phyloP scores from a whole-genome alignment of 1,140 invertebrate species.

The Neoseiulus cucumeris region DNA sequence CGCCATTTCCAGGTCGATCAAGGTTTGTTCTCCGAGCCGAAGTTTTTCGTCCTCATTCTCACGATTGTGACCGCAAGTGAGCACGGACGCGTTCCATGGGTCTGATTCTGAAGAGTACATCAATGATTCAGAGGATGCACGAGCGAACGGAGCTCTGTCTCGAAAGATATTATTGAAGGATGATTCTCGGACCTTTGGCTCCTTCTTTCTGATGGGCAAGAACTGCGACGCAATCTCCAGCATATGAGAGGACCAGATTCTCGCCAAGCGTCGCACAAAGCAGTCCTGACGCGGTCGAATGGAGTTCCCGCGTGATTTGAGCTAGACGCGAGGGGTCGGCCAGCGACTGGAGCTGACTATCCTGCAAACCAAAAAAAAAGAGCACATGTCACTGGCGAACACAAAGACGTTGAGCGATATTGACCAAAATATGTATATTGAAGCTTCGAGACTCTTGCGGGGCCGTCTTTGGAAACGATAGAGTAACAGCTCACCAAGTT shows the following conservation, averaged over 20 bases:
- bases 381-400: no score
- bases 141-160: no score
- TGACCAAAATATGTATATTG: no score
- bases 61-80: conserved; percentile 6
- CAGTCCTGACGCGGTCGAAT: not conserved
- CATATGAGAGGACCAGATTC: not conserved
- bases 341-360: no score
- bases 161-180: no score
- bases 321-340: no score
- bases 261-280: not conserved
- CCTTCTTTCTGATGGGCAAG: not conserved
- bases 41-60: conserved; percentile 1
- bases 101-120: no score
- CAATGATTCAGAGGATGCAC: no score
- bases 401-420: no score
- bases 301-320: not conserved
- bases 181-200: not conserved
- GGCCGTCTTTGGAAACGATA: no score
- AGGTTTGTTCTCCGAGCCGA: not conserved
- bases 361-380: no score
- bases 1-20: not conserved
- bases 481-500: not conserved
- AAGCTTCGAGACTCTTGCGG: no score
- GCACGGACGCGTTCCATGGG: not conserved
- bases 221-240: conserved; percentile 6